Evolutionary conservation across 2,888 invertebrate genomes (phyloP), one percentile per base, ranked within the genome.

Genomic region (Xanthia icteritia): DNA sequence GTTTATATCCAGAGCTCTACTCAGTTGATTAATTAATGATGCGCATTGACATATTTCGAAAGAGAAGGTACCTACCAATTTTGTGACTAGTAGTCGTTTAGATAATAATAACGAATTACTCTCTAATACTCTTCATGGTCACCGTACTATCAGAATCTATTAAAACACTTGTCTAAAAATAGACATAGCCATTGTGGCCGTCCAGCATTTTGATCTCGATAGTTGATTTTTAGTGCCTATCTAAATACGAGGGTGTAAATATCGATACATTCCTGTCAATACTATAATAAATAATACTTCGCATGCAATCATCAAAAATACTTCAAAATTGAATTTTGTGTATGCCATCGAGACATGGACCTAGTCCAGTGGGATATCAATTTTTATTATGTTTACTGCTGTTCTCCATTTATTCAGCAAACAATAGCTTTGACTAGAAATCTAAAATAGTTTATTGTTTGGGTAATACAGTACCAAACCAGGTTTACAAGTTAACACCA

Each of bases 131-230:
- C 27, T 42, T 77, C 73, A 76, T 91, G 89, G 91, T 84, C 87
- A 88, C 89, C 83, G 73, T 81, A 81, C 76, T 75, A 73, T 70
- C 69, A 76, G 89, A 91, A 91, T 91, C 89, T 89, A 90, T 91
- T 91, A 91, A 91, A 89, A 90, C 89, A 89, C 89, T 89, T 88
- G 82, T 89, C 89, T 92, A 89, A 89, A 93, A 92, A 92, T 93
- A 93, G 90, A 89, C 75, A 78, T 83, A 76, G 85, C 86, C 87
- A 90, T 91, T 90, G 91, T 90, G 87, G 86, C 79, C 82, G 83
- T 88, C 84, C 84, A 87, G 86, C 68, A 84, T 87, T 88, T 90
- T 88, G 87, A 85, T 85, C 86, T 83, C 39, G 66, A 79, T 88
- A 58, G 81, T 89, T 77, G 89, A 88, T 89, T 89, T 90, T 90